Base-by-base conservation (phyloP, 2,797 vertebrate species). In the Fratercula arctica region DNA sequence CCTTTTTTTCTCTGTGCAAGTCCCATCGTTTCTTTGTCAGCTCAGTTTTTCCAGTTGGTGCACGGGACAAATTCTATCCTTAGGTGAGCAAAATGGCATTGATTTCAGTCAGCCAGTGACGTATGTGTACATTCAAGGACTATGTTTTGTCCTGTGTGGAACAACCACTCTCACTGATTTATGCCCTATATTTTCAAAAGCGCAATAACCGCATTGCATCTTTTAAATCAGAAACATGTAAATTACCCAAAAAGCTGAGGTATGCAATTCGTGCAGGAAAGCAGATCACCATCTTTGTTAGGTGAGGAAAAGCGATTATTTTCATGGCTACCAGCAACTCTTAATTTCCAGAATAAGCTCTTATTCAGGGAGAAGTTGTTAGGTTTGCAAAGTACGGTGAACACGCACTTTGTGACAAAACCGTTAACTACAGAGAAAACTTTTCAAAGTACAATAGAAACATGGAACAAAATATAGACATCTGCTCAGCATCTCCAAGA, bases 291-390 rank as follows among this genome's bases (percentile, higher is more conserved):
- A 72, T 77, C 86, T 78, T 64, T 8, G 8, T 48, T 67, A 76
- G 90, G 81, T 85, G 78, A 76, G 76, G 77, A 87, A 94, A 89
- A n/a, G 12, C 6, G 19, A 89, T 45, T 60, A 85, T 85, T 95
- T 76, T 92, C 81, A 80, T 67, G 56, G 59, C 78, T 92, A 78
- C 78, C 67, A 93, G 63, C 37, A 87, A 79, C n/a, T 56, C 56
- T 89, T 92, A 89, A 93, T 92, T 92, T 81, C 81, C n/a, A 13
- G 82, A 90, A 90, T 45, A 80, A 84, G 29, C n/a, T 85, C 67
- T 60, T 86, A 59, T n/a, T 75, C 66, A 43, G 57, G 39, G 25
- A 84, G 39, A 78, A 51, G 78, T 25, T 56, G 43, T 70, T 25
- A 63, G 56, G 35, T 33, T 87, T 76, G 74, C 63, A 77, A 92